A percentile compares a stretch with the other conserved stretches of the same genome.
Conservation (phyloP, 2,888 invertebrate genomes). For the Drosophila helvetica region DNA sequence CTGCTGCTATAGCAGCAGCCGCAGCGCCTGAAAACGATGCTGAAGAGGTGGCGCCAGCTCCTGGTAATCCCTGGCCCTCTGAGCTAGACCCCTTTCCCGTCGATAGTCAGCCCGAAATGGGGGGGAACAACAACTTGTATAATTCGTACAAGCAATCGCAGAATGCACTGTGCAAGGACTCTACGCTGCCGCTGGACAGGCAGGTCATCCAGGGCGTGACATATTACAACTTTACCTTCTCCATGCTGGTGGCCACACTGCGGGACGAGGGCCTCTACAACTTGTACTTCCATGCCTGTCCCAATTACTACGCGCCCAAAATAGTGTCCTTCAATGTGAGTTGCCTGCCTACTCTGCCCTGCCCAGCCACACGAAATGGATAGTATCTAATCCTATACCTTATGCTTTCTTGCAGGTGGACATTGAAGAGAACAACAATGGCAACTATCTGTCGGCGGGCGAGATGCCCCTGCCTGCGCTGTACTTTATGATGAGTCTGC, state of each 20-base stretch:
- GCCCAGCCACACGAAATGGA: background rate
- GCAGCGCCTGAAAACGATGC: background rate
- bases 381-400: background rate
- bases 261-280: slow-evolving; percentile 96
- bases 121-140: slow-evolving; percentile 27
- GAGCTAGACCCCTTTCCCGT: slow-evolving; percentile 1
- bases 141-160: slow-evolving; percentile 57
- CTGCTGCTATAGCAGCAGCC: too few species aligned
- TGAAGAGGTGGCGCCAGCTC: slow-evolving; percentile 11
- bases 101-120: background rate
- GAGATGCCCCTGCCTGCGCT: slow-evolving; percentile 97
- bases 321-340: slow-evolving; percentile 88
- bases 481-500: slow-evolving; percentile 95
- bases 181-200: slow-evolving; percentile 86
- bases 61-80: slow-evolving; percentile 33
- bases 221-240: slow-evolving; percentile 86
- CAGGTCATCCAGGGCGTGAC: slow-evolving; percentile 84
- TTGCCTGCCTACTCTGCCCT: slow-evolving; percentile 26
- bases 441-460: slow-evolving; percentile 96
- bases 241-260: slow-evolving; percentile 89
- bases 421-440: slow-evolving; percentile 93
- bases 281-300: slow-evolving; percentile 97
- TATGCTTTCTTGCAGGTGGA: slow-evolving; percentile 87
- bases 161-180: slow-evolving; percentile 83
- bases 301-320: slow-evolving; percentile 86